Evolutionary conservation across 2,113 vertebrate genomes (phyloP).

Genomic region (Elanoides forficatus): DNA sequence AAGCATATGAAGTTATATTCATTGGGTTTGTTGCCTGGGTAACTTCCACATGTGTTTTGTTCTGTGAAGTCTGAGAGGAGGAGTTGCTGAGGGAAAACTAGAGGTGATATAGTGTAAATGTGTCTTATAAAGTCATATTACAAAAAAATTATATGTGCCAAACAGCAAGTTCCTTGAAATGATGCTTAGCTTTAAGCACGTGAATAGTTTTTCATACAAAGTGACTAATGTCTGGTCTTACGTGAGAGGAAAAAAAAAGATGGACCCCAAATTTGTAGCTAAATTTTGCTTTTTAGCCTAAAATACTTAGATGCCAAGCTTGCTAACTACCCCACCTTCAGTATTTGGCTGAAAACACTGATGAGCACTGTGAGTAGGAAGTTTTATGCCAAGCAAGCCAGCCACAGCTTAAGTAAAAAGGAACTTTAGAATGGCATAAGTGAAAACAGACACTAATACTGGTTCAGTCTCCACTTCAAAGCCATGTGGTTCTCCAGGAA

Average conservation of each 20-base stretch:
- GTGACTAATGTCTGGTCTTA: background rate
- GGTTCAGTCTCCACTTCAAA: background rate
- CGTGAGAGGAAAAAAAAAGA: background rate
- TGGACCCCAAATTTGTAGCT: background rate
- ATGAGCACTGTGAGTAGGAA: background rate
- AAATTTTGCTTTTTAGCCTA: background rate
- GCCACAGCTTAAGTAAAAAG: background rate
- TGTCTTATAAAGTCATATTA: background rate
- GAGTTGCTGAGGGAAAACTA: background rate
- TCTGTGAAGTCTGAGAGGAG: background rate
- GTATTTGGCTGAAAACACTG: background rate
- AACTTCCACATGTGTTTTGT: background rate
- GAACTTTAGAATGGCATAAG: background rate
- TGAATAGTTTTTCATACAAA: background rate
- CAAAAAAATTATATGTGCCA: background rate
- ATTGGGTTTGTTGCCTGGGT: background rate
- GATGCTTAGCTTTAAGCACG: background rate
- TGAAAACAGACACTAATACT: slow-evolving; percentile 1
- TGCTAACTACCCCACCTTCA: background rate
- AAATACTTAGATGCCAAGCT: background rate
- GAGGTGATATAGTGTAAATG: background rate
- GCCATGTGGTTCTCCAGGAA: background rate
- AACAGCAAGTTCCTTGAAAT: background rate
- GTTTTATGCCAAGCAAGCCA: slow-evolving; percentile 8
- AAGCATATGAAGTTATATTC: background rate